A percentile compares a stretch with the other conserved stretches of the same genome.
Conservation (phyloP, 2,113 vertebrate genomes). For the Martes martes region DNA sequence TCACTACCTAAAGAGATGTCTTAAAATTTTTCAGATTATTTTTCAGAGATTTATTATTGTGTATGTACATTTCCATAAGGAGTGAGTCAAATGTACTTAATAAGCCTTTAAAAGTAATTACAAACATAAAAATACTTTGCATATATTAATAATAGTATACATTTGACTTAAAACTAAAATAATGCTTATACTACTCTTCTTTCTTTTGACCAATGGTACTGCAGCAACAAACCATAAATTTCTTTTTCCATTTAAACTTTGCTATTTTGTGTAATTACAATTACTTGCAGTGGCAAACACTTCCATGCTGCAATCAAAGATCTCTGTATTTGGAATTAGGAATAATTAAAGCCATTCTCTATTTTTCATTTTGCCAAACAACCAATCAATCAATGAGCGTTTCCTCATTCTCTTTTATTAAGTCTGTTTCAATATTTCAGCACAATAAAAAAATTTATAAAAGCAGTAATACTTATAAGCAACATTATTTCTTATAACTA, state of each 20-base stretch:
- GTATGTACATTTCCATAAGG: neutral
- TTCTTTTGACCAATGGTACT: neutral
- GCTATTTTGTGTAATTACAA: conserved; percentile 12
- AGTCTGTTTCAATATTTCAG: conserved; percentile 9
- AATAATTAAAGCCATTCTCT: conserved; percentile 43
- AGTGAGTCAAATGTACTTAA: neutral
- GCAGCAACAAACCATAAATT: neutral
- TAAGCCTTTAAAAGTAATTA: neutral
- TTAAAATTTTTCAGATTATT: conserved; percentile 13
- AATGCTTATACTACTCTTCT: neutral
- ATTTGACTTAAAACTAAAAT: neutral
- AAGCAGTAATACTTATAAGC: neutral
- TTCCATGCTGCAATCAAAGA: neutral
- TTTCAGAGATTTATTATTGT: neutral
- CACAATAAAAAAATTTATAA: neutral
- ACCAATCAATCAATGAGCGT: neutral
- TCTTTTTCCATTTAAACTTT: conserved; percentile 14
- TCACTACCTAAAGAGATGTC: neutral
- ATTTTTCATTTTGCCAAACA: neutral
- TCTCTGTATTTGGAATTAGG: neutral
- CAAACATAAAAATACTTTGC: neutral
- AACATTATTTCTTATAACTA: conserved; percentile 27
- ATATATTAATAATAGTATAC: neutral
- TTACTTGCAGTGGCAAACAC: neutral
- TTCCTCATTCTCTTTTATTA: neutral